phyloP scores from a whole-genome alignment of 2,113 vertebrate species.

The Phylloscopus trochiloides region DNA sequence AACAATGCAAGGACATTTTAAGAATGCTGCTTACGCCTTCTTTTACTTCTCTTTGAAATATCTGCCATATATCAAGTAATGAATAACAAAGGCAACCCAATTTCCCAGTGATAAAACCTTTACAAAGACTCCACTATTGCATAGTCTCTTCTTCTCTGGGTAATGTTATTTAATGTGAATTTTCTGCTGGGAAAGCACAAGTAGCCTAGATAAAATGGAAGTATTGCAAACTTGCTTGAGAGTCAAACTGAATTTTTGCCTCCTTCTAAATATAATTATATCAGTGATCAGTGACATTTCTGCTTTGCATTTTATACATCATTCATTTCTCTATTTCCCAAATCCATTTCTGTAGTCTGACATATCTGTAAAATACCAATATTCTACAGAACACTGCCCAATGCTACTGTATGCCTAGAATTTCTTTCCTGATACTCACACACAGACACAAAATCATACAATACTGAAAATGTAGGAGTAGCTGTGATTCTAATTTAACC shows the following conservation, averaged over 20 bases:
- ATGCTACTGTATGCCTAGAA: background rate
- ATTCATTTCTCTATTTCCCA: background rate
- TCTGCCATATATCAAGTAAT: background rate
- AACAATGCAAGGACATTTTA: background rate
- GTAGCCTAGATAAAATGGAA: slow-evolving; percentile 5
- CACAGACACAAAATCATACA: background rate
- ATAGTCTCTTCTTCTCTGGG: background rate
- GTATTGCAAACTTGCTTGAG: background rate
- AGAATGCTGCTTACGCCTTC: background rate
- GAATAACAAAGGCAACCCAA: background rate
- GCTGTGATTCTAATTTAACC: background rate
- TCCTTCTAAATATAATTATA: background rate
- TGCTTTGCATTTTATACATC: slow-evolving; percentile 34
- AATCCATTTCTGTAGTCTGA: slow-evolving; percentile 9
- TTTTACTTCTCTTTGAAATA: background rate
- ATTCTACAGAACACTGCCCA: background rate
- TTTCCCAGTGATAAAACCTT: background rate
- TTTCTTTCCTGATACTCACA: background rate
- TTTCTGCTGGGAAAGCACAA: slow-evolving; percentile 37
- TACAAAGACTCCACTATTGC: background rate
- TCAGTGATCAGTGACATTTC: slow-evolving; percentile 51
- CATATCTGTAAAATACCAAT: background rate
- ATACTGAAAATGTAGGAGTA: background rate
- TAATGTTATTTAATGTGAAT: slow-evolving; percentile 30
- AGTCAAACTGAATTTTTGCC: slow-evolving; percentile 13